Conservation (phyloP, 2,113 vertebrate species). For the Mormyrus iriodes region DNA sequence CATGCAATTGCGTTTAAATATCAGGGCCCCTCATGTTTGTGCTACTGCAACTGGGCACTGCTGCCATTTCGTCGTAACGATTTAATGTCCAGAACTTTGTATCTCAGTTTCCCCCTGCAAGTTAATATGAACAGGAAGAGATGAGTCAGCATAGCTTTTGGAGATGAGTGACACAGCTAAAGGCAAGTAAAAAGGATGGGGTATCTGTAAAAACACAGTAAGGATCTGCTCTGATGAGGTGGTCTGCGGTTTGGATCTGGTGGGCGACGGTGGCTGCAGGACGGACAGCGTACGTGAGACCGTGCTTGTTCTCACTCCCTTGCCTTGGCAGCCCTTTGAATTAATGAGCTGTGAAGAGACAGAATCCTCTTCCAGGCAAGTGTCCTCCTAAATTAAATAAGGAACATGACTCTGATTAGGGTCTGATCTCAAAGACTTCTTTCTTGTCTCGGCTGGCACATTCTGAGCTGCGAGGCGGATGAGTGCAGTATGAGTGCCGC, state of each 20-base stretch:
- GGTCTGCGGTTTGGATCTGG: neutral
- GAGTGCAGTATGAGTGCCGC: conserved; percentile 51
- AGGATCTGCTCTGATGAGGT: neutral
- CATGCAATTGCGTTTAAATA: neutral
- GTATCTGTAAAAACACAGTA: neutral
- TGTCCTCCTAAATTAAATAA: conserved; percentile 51
- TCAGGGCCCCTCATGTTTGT: neutral
- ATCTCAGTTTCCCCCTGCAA: neutral
- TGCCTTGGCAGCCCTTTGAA: conserved; percentile 27
- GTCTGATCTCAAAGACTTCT: conserved; percentile 57
- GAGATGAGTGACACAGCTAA: neutral
- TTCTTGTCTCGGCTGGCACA: conserved; percentile 59
- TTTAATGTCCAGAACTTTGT: neutral
- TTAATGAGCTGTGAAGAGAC: conserved; percentile 41
- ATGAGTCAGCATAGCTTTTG: neutral
- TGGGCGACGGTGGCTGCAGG: neutral
- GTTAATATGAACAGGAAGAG: neutral
- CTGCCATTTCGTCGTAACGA: neutral
- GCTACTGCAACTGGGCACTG: neutral
- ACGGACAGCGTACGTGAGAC: neutral
- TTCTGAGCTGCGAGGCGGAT: conserved; percentile 57
- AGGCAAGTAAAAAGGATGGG: neutral
- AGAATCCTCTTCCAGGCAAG: conserved; percentile 57
- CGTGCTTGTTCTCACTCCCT: neutral
- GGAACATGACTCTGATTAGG: conserved; percentile 66